A percentile compares a stretch with the other conserved stretches of the same genome.
phyloP scores from a whole-genome alignment of 2,797 vertebrate species.

The Nasua narica region DNA sequence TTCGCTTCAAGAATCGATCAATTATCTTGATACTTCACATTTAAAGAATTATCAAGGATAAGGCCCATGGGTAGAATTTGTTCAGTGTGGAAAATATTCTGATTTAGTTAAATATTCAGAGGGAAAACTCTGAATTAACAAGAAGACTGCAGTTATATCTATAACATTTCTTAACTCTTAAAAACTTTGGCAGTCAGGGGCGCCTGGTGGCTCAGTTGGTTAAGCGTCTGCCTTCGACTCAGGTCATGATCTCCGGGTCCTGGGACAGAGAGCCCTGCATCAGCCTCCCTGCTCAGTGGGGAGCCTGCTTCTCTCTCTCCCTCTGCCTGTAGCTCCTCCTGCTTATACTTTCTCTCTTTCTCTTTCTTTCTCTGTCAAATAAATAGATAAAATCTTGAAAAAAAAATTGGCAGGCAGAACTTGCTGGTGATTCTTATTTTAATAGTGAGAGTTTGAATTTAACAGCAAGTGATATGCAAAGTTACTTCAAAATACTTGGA shows the following conservation, averaged over 20 bases:
- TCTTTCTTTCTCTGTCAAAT: too few relatives aligned
- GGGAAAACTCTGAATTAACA: constrained; percentile 15
- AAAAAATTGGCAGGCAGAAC: background rate
- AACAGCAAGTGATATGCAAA: background rate
- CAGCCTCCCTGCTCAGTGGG: too few relatives aligned
- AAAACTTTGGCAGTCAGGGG: background rate
- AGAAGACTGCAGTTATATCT: background rate
- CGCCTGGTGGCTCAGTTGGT: too few relatives aligned
- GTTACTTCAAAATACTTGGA: background rate
- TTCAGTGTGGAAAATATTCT: background rate
- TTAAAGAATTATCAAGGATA: background rate
- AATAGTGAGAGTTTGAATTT: background rate
- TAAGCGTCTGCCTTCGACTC: too few relatives aligned
- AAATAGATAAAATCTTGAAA: too few relatives aligned
- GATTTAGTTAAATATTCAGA: background rate
- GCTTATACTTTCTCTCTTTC: too few relatives aligned
- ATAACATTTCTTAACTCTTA: background rate
- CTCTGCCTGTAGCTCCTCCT: too few relatives aligned
- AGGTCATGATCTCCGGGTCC: too few relatives aligned
- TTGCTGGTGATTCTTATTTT: background rate
- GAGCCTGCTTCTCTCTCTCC: too few relatives aligned
- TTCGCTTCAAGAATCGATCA: constrained; percentile 3
- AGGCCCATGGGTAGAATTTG: background rate
- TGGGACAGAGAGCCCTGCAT: too few relatives aligned
- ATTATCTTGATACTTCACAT: background rate